Conservation (phyloP, 2,113 vertebrate species). For the Channa argus region DNA sequence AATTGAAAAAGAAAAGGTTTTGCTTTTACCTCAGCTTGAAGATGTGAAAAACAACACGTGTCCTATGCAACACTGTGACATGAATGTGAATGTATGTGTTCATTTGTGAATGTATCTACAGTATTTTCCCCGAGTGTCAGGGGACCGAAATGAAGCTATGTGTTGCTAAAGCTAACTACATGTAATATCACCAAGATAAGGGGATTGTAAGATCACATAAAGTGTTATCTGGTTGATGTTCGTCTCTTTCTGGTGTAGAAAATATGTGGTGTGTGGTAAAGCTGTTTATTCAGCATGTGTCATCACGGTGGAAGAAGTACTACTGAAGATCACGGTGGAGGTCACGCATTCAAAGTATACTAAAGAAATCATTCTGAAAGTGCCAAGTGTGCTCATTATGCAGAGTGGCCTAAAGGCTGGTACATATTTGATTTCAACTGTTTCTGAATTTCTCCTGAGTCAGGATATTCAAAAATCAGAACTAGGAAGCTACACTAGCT, state of each 20-base stretch:
- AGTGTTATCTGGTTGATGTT: conserved; percentile 5
- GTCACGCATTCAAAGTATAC: too few relatives aligned
- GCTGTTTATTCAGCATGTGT: too few relatives aligned
- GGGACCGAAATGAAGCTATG: conserved; percentile 62
- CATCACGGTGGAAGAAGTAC: too few relatives aligned
- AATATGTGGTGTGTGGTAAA: too few relatives aligned
- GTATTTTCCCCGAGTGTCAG: conserved; percentile 59
- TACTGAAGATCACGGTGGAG: too few relatives aligned
- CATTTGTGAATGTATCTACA: conserved; percentile 55
- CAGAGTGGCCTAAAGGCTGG: too few relatives aligned
- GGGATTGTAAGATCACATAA: conserved; percentile 38
- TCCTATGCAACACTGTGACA: conserved; percentile 29
- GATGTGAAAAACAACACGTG: conserved; percentile 66
- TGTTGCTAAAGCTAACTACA: conserved; percentile 66
- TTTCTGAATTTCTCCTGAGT: too few relatives aligned
- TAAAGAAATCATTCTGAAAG: too few relatives aligned
- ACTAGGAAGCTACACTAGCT: too few relatives aligned
- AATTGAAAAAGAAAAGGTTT: conserved; percentile 43
- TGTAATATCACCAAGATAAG: conserved; percentile 59
- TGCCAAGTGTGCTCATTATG: too few relatives aligned
- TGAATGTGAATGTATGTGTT: conserved; percentile 43
- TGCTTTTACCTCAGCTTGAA: conserved; percentile 73
- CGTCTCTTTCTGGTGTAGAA: background rate
- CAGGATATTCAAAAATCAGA: too few relatives aligned
- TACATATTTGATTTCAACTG: too few relatives aligned